Evolutionary conservation across 2,113 vertebrate genomes (phyloP).

Genomic region (Nanorana parkeri): DNA sequence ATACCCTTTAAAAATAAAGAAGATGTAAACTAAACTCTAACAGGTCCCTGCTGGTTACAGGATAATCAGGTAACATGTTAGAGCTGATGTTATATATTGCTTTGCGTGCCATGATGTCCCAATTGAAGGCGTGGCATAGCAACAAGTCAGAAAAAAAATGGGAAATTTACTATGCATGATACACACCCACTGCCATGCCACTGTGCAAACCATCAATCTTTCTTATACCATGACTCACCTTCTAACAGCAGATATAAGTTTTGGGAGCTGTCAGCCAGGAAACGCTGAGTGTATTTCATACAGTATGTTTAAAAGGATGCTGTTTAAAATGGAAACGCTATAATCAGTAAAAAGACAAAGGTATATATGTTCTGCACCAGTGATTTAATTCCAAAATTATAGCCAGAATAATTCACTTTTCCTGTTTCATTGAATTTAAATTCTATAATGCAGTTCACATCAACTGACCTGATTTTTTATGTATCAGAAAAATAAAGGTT

Average conservation of each 20-base stretch:
- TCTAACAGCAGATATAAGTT: neutral
- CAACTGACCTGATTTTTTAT: too few species aligned
- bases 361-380: constrained; percentile 5
- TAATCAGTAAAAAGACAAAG: neutral
- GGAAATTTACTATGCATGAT: constrained; percentile 43
- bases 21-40: neutral
- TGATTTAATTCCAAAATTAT: constrained; percentile 5
- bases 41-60: neutral
- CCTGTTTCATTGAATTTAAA: neutral
- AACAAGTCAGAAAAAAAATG: constrained; percentile 27
- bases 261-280: neutral
- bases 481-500: neutral
- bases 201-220: neutral
- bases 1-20: constrained; percentile 4
- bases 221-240: constrained; percentile 9
- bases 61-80: neutral
- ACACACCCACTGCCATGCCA: neutral
- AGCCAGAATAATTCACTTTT: neutral
- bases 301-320: neutral
- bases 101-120: neutral
- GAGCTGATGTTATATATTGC: constrained; percentile 41
- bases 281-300: neutral
- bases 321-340: neutral
- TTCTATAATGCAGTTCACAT: too few species aligned
- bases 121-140: constrained; percentile 16